These are phyloP conservation scores for Drosophila ustulata DNA, from an alignment of 2,888 invertebrate genomes.

Conservation along the genomic window DNA sequence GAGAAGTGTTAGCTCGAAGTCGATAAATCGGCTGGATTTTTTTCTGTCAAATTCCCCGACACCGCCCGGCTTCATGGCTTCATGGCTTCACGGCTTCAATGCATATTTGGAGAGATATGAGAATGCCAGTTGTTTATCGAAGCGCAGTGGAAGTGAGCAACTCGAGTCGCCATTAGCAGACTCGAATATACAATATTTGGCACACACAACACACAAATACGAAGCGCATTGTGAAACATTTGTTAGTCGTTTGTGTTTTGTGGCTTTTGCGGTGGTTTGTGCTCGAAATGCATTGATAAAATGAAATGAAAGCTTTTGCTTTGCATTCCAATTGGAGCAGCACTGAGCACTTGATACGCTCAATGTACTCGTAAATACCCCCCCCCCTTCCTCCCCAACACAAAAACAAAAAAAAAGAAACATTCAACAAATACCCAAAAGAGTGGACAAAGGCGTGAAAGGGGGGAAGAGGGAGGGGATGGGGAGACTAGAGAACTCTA, in stretches of 20 bases:
- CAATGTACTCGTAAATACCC: conserved; percentile 35
- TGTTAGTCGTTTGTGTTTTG: conserved; percentile 48
- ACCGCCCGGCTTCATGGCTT: too few species aligned
- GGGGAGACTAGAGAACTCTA: neutral
- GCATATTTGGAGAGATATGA: neutral
- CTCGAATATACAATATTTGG: conserved; percentile 6
- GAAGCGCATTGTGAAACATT: conserved; percentile 3
- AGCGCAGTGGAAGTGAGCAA: conserved; percentile 10
- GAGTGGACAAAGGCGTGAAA: neutral
- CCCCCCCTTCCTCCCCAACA: neutral
- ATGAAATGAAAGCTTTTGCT: conserved; percentile 41
- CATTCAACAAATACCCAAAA: conserved; percentile 9
- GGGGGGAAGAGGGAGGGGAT: too few species aligned
- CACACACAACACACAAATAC: neutral
- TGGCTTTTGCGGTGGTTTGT: conserved; percentile 43
- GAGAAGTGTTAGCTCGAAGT: too few species aligned
- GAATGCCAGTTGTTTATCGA: neutral
- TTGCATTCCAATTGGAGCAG: conserved; percentile 33
- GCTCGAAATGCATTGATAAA: conserved; percentile 46
- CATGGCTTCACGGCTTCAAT: too few species aligned
- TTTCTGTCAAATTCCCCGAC: too few species aligned
- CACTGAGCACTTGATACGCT: conserved; percentile 39
- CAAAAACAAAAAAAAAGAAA: neutral
- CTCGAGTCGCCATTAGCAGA: conserved; percentile 14
- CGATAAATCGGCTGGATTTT: too few species aligned